These are phyloP conservation scores for Pollenia griseotomentosa DNA, from an alignment of 2,888 invertebrate species.

Conservation along the genomic window DNA sequence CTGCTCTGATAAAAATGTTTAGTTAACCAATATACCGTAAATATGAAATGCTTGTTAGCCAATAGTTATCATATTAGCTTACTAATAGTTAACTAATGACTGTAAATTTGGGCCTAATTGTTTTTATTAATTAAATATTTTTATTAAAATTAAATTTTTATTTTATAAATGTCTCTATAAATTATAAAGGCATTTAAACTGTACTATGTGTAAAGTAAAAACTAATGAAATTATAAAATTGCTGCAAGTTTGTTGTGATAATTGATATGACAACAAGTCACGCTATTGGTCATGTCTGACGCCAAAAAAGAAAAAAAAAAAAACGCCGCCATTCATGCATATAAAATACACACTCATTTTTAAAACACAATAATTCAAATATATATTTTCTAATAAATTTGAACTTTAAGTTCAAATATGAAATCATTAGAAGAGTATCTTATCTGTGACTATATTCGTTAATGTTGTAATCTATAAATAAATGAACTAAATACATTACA, in stretches of 20 bases:
- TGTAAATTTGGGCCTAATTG: too few relatives aligned
- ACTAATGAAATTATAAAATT: neutral
- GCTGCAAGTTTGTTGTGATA: constrained; percentile 41
- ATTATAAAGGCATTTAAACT: too few relatives aligned
- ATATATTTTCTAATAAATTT: constrained; percentile 48
- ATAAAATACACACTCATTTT: constrained; percentile 10
- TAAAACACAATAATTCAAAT: neutral
- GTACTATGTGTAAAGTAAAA: too few relatives aligned
- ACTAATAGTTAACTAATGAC: too few relatives aligned
- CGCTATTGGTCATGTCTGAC: constrained; percentile 15
- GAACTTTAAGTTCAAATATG: constrained; percentile 49
- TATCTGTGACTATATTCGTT: constrained; percentile 26
- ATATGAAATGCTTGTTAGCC: too few relatives aligned
- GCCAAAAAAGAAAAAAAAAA: constrained; percentile 17
- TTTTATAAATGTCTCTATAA: too few relatives aligned
- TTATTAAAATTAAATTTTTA: too few relatives aligned
- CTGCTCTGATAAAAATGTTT: too few relatives aligned
- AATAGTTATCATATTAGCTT: too few relatives aligned
- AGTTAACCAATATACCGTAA: too few relatives aligned
- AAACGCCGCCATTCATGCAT: too few relatives aligned
- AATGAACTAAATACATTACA: constrained; percentile 2
- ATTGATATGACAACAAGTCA: constrained; percentile 54
- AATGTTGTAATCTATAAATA: constrained; percentile 25
- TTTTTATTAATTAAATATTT: too few relatives aligned
- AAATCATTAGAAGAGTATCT: constrained; percentile 45